Evolutionary conservation across 2,888 invertebrate genomes (phyloP).

Genomic region (Athripsodes cinereus): DNA sequence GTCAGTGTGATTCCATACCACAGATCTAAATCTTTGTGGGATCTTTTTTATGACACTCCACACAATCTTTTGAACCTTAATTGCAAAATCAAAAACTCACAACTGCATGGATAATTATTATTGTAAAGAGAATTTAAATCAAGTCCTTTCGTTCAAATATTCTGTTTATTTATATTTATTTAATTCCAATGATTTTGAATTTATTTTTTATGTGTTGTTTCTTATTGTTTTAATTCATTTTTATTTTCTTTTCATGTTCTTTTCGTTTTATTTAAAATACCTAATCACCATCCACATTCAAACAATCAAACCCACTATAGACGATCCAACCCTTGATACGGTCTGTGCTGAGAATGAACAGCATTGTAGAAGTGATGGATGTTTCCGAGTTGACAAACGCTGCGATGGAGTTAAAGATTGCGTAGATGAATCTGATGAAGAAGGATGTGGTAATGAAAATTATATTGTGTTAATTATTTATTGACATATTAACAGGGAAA

Average conservation of each 20-base stretch:
- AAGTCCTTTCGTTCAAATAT: no score
- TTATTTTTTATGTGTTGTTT: conserved; percentile 17
- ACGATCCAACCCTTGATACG: neutral
- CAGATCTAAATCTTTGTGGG: neutral
- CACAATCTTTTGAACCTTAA: no score
- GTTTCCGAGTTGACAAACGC: conserved; percentile 47
- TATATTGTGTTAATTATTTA: no score
- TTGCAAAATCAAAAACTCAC: no score
- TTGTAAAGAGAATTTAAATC: no score
- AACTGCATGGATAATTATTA: no score
- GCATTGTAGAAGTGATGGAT: conserved; percentile 52
- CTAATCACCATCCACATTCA: no score
- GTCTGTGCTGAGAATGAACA: conserved; percentile 5
- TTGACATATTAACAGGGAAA: no score
- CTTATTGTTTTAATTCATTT: conserved; percentile 21
- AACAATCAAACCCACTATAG: neutral
- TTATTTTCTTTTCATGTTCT: neutral
- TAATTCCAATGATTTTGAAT: neutral
- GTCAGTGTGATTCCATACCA: no score
- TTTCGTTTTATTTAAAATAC: no score
- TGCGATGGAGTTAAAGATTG: conserved; percentile 61
- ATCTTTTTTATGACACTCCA: no score
- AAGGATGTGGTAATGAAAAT: conserved; percentile 37
- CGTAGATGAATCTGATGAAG: conserved; percentile 51
- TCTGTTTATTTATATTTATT: neutral